A percentile compares a stretch with the other conserved stretches of the same genome.
Evolutionary conservation across 2,113 vertebrate species (phyloP).

Genomic region (Clarias batrachus): DNA sequence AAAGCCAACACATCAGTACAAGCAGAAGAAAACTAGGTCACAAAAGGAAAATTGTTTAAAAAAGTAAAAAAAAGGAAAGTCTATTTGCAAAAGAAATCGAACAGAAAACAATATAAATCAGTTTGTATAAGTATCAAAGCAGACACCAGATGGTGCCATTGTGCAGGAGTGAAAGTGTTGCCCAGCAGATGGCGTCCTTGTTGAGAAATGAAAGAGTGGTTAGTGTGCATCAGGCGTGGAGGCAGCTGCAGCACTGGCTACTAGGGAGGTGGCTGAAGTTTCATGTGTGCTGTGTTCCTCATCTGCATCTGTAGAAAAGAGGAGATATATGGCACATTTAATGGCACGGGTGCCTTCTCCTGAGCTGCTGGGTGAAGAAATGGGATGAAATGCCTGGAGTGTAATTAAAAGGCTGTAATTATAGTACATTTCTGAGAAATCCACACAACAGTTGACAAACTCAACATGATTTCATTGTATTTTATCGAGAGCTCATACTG

Average conservation of each 20-base stretch:
- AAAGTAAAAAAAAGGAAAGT: constrained; percentile 25
- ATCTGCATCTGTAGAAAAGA: constrained; percentile 79
- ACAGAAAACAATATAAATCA: neutral
- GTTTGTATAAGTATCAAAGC: constrained; percentile 21
- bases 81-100: constrained; percentile 8
- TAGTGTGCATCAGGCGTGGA: constrained; percentile 67
- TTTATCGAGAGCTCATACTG: neutral
- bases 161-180: constrained; percentile 66
- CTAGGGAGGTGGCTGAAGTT: constrained; percentile 48
- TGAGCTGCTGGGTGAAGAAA: constrained; percentile 32
- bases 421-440: neutral
- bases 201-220: constrained; percentile 71
- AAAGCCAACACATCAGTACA: neutral
- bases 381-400: constrained; percentile 7
- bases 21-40: constrained; percentile 20
- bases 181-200: constrained; percentile 72
- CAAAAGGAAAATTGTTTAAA: neutral
- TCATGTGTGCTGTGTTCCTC: constrained; percentile 69
- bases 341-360: constrained; percentile 31
- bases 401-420: constrained; percentile 6
- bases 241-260: constrained; percentile 50
- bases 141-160: constrained; percentile 64
- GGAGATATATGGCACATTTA: constrained; percentile 65
- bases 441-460: neutral
- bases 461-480: neutral